phyloP scores from a whole-genome alignment of 2,113 vertebrate species.

The Seriola rivoliana region DNA sequence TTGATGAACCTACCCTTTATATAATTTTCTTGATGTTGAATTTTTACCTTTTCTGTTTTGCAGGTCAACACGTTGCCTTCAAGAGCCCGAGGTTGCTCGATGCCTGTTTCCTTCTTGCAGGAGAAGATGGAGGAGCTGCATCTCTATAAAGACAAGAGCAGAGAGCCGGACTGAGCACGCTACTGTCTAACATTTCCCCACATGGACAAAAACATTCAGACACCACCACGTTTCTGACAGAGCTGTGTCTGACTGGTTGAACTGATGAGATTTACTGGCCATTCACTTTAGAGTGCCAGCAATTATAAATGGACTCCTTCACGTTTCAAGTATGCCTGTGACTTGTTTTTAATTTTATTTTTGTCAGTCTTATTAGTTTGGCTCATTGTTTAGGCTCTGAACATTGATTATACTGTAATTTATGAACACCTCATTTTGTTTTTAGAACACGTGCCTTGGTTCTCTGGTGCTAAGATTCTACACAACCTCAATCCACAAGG shows the following conservation, averaged over 20 bases:
- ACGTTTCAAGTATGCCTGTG: constrained; percentile 28
- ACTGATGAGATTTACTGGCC: constrained; percentile 37
- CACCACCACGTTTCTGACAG: not conserved
- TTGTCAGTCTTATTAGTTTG: constrained; percentile 33
- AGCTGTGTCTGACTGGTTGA: constrained; percentile 23
- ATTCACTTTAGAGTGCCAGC: not conserved
- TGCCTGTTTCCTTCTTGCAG: constrained; percentile 79
- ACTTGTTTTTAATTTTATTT: constrained; percentile 34
- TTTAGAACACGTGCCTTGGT: constrained; percentile 46
- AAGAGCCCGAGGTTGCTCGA: constrained; percentile 73
- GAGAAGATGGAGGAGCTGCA: constrained; percentile 85
- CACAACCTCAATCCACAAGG: constrained; percentile 14
- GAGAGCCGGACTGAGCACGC: constrained; percentile 82
- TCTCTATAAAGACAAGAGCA: constrained; percentile 83
- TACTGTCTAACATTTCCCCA: not conserved
- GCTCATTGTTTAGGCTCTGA: constrained; percentile 12
- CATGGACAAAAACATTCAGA: constrained; percentile 37
- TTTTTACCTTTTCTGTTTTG: not conserved
- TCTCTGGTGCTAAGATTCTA: constrained; percentile 71
- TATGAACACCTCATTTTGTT: constrained; percentile 45
- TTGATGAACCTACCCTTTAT: not conserved
- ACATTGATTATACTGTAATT: constrained; percentile 42
- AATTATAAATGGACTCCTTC: constrained; percentile 26
- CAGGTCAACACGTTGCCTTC: constrained; percentile 67
- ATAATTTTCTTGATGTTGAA: not conserved